phyloP scores from a whole-genome alignment of 2,113 vertebrate species.

The Percina caprodes region DNA sequence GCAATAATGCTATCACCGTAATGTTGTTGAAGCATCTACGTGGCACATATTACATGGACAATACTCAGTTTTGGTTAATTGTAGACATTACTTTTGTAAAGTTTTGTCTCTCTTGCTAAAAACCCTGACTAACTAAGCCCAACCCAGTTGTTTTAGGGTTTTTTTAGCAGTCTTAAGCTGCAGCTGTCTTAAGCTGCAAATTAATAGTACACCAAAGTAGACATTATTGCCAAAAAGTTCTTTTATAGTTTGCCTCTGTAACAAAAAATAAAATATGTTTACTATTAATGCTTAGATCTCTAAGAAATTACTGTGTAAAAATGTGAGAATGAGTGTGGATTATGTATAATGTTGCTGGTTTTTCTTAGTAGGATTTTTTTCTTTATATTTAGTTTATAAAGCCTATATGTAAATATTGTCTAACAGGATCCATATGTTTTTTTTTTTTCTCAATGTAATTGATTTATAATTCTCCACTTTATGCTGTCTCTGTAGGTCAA shows the following conservation, averaged over 20 bases:
- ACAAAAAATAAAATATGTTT: background rate
- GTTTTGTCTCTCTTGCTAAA: background rate
- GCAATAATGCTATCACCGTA: background rate
- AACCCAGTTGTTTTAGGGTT: background rate
- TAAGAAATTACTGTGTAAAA: background rate
- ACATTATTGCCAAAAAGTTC: background rate
- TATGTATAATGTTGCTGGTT: background rate
- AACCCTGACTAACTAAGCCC: background rate
- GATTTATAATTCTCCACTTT: background rate
- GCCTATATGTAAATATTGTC: background rate
- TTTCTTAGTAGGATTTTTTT: background rate
- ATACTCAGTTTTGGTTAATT: background rate
- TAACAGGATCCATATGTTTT: background rate
- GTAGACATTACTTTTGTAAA: background rate
- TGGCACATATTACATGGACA: background rate
- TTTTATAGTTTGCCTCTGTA: background rate
- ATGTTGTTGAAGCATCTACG: background rate
- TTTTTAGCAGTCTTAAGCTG: background rate
- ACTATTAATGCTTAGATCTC: background rate
- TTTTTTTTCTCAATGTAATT: background rate
- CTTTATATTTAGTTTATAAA: background rate
- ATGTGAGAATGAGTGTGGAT: background rate
- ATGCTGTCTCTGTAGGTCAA: slow-evolving; percentile 88
- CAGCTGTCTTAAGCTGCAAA: background rate
- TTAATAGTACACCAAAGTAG: background rate